These are phyloP conservation scores for Mustela erminea DNA, from an alignment of 2,797 vertebrate genomes.

Conservation along the genomic window DNA sequence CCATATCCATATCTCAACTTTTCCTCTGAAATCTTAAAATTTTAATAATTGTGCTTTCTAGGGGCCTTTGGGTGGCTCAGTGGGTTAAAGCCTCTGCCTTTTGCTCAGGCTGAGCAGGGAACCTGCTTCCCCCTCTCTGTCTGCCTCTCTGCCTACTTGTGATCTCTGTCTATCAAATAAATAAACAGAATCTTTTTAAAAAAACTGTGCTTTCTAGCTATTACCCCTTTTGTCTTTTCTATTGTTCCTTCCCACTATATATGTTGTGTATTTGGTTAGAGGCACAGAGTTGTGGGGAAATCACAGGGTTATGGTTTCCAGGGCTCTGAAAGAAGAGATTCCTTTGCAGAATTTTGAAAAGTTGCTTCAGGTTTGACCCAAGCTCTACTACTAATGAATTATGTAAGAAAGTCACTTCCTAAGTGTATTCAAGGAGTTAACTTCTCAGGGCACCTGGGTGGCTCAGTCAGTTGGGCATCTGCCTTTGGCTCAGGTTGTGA, in stretches of 20 bases:
- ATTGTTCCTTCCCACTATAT: not conserved
- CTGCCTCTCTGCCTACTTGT: no score
- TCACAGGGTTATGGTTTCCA: no score
- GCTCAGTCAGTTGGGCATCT: not conserved
- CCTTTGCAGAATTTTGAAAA: not conserved
- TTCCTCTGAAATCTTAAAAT: not conserved
- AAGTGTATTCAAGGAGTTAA: not conserved
- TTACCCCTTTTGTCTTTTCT: not conserved
- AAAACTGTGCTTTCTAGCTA: not conserved
- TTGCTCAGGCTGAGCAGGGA: no score
- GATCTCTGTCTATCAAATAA: no score
- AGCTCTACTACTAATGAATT: not conserved
- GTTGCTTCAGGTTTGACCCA: not conserved
- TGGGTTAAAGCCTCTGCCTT: no score
- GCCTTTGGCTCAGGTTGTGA: not conserved
- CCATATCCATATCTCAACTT: not conserved
- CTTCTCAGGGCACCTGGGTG: not conserved
- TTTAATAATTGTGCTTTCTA: not conserved
- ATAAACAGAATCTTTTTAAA: no score
- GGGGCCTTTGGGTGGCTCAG: no score
- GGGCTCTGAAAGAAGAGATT: not conserved
- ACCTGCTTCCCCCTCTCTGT: no score
- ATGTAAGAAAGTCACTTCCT: not conserved
- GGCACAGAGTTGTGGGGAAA: not conserved
- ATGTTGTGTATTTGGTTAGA: not conserved